Evolutionary conservation across 2,888 invertebrate genomes (phyloP), one percentile per base, ranked within the genome.

Genomic region (Pharmacophagus antenor): DNA sequence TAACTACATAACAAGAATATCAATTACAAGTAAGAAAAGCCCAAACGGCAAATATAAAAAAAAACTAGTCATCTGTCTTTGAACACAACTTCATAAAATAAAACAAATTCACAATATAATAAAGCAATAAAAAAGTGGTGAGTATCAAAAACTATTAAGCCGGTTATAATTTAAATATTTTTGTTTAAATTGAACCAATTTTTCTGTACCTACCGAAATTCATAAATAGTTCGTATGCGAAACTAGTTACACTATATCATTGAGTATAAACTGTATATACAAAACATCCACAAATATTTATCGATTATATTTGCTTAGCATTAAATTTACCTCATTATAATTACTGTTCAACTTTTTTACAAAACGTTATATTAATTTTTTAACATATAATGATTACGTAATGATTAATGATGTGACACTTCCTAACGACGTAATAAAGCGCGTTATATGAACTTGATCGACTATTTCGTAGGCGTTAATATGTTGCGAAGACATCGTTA

Each of bases 381-480:
- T n/a, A n/a, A 37, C n/a, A n/a, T n/a, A 37, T 15, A 15, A 15
- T 7, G 1, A 31, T 31, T 31, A 31, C 31, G 3, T 7, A 10
- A 3, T 31, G 31, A 31, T 31, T 41, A 23, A 41, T 52, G 44
- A n/a, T 41, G 37, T 48, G 42, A 54, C 20, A 54, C 41, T 58
- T 58, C 25, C 23, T 58, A 41, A 59, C 48, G 22, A 25, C 23
- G 41, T 48, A 47, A 27, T 17, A 17, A 42, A 53, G 37, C 22
- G 21, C 6, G 25, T 49, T 41, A 37, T 23, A 46, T 10, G 22
- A 42, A 49, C 49, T 49, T 31, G 54, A 59, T 54, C 23, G 47
- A 48, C 22, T 48, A 48, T 31, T 20, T 48, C 8, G 59, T 54
- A 48, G 59, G 59, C 48, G 59, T 54, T 27, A 27, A 12, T 58